Evolutionary conservation across 2,113 vertebrate species (phyloP), one percentile per base, ranked within the genome.

Genomic region (Alouatta palliata): DNA sequence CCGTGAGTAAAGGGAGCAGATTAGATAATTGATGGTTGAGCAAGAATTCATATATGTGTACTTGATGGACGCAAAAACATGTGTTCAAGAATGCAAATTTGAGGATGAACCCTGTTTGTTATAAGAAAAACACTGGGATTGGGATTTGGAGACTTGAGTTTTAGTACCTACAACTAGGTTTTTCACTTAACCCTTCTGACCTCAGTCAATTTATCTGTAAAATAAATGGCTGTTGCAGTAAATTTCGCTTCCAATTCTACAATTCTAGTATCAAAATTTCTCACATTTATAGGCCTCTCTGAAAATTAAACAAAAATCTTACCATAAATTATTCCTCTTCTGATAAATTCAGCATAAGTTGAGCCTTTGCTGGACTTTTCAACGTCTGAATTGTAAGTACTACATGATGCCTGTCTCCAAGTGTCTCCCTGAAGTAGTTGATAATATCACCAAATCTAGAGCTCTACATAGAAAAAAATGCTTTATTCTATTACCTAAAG

Each of bases 1-100:
- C 94, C 61, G 80, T 25, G 10, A 87, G 84, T 58, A 94, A 91
- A 92, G 71, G 40, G 56, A 94, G 85, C 66, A 92, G 90, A 93
- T 97, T 94, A 91, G 95, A 96, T 97, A 96, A 97, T 97, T 97
- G 94, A 71, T 90, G 79, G 64, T 97, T 97, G 90, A 92, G 68
- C 61, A 96, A 90, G 94, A 85, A 97, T 68, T 94, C 80, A 94
- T 58, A 84, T 88, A 93, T 84, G 37, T 94, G 54, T 96, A 87
- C 93, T 96, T 92, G 94, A 96, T 82, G 66, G 87, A 93, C 73
- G 94, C 49, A 82, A 96, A 97, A 95, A 95, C 84, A 95, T 84
- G 64, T 90, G 90, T 80, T 95, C 77, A 84, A 91, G 94, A 96
- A 97, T 97, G 90, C 84, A 97, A 95, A 97, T 96, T 40, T 79